phyloP scores from a whole-genome alignment of 2,797 vertebrate genomes.

The Chelmon rostratus region DNA sequence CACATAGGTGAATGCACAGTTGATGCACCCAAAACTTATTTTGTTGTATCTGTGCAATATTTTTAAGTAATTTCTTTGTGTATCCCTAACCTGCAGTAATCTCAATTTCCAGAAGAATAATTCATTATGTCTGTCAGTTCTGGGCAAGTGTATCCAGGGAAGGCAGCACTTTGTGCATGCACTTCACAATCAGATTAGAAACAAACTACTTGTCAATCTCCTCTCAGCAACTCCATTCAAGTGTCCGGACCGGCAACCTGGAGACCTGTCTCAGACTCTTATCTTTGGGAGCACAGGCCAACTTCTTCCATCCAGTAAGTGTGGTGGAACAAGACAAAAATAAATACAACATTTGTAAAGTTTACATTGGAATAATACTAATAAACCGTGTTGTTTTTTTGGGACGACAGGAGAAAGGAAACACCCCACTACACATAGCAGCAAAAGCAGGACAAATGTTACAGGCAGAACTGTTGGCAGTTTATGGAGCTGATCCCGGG shows the following conservation, averaged over 20 bases:
- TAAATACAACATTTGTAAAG: too few species aligned
- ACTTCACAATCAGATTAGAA: background rate
- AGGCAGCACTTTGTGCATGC: background rate
- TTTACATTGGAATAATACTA: background rate
- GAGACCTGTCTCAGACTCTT: constrained; percentile 96
- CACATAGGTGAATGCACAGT: too few species aligned
- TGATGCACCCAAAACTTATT: too few species aligned
- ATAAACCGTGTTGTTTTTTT: background rate
- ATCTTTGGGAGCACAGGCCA: constrained; percentile 96
- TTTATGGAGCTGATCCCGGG: constrained; percentile 97
- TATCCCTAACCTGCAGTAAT: background rate
- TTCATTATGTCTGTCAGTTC: background rate
- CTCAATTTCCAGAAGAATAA: background rate
- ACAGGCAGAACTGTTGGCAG: constrained; percentile 94
- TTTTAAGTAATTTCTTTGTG: background rate
- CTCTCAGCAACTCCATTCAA: constrained; percentile 97
- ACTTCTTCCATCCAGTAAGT: constrained; percentile 98
- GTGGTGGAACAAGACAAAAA: constrained; percentile 44
- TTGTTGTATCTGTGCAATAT: background rate
- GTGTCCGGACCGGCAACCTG: constrained; percentile 96
- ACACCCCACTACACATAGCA: constrained; percentile 95
- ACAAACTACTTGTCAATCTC: constrained; percentile 19
- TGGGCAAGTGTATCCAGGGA: background rate
- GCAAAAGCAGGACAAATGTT: constrained; percentile 96
- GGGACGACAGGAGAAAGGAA: constrained; percentile 93